A percentile compares a stretch with the other conserved stretches of the same genome.
phyloP scores from a whole-genome alignment of 1,140 invertebrate genomes.

The Pogonus chalceus region DNA sequence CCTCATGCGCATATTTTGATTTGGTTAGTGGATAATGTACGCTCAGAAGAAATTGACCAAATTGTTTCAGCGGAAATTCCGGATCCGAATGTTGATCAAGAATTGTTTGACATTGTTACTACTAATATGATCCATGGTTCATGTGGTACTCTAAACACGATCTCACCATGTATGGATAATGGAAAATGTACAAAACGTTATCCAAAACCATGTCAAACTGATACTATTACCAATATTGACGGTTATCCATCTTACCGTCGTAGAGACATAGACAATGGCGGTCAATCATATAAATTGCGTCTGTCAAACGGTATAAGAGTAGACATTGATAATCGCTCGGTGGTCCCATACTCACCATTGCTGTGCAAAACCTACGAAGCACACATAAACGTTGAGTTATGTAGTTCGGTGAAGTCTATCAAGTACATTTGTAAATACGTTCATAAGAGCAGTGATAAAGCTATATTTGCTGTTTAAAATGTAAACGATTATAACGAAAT shows the following conservation, averaged over 20 bases:
- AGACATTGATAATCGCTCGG: constrained; percentile 30
- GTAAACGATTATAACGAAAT: constrained; percentile 28
- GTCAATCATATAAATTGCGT: constrained; percentile 26
- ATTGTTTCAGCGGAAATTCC: constrained; percentile 37
- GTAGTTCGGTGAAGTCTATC: constrained; percentile 29
- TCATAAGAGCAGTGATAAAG: constrained; percentile 35
- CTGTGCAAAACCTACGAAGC: constrained; percentile 29
- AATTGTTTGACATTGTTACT: constrained; percentile 21
- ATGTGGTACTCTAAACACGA: constrained; percentile 26
- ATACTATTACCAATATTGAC: constrained; percentile 29
- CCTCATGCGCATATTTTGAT: constrained; percentile 27
- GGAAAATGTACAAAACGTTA: constrained; percentile 28
- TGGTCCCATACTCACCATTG: constrained; percentile 34
- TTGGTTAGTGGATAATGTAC: constrained; percentile 31
- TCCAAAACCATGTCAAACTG: constrained; percentile 20
- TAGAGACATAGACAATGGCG: constrained; percentile 29
- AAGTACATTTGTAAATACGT: constrained; percentile 40
- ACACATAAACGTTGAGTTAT: constrained; percentile 35
- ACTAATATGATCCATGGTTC: constrained; percentile 32
- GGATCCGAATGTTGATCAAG: constrained; percentile 25
- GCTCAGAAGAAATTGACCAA: constrained; percentile 28
- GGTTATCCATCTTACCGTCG: constrained; percentile 35
- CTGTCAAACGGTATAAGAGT: constrained; percentile 17
- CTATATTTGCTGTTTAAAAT: constrained; percentile 22
- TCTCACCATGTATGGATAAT: constrained; percentile 31